phyloP scores from a whole-genome alignment of 2,797 vertebrate genomes.

The Phylloscopus collybita region DNA sequence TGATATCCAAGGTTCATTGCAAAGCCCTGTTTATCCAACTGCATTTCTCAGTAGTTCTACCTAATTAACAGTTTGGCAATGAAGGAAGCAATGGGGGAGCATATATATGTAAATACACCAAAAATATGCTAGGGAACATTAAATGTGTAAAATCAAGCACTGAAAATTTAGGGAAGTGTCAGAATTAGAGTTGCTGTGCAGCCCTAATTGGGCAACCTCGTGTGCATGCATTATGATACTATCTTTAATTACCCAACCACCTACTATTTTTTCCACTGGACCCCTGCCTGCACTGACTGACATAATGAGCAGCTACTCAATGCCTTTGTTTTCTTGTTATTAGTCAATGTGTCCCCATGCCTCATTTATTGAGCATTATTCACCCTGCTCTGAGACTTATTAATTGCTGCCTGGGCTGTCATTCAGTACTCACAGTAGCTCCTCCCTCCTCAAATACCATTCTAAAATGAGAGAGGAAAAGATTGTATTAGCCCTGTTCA shows the following conservation, averaged over 20 bases:
- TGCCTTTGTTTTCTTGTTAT: slow-evolving; percentile 56
- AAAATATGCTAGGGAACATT: slow-evolving; percentile 54
- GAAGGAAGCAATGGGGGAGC: slow-evolving; percentile 51
- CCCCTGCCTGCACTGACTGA: slow-evolving; percentile 58
- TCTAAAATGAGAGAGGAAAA: neutral
- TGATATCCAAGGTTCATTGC: slow-evolving; percentile 15
- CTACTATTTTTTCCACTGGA: slow-evolving; percentile 55
- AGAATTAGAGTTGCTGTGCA: slow-evolving; percentile 50
- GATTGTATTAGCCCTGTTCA: neutral
- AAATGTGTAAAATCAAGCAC: slow-evolving; percentile 40
- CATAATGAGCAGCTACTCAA: slow-evolving; percentile 59
- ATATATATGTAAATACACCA: slow-evolving; percentile 61
- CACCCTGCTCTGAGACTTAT: slow-evolving; percentile 19
- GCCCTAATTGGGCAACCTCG: slow-evolving; percentile 60
- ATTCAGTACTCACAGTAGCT: neutral
- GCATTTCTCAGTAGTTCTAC: slow-evolving; percentile 39
- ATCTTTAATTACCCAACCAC: slow-evolving; percentile 58
- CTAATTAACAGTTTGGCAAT: slow-evolving; percentile 59
- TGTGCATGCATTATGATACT: slow-evolving; percentile 30
- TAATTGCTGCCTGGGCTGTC: slow-evolving; percentile 39
- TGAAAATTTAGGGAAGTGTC: slow-evolving; percentile 52
- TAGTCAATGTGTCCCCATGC: slow-evolving; percentile 44
- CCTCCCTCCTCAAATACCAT: neutral
- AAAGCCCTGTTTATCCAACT: slow-evolving; percentile 35
- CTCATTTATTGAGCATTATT: slow-evolving; percentile 39